These are phyloP conservation scores for Manis crassicaudata DNA, from an alignment of 2,797 vertebrate genomes.

Conservation along the genomic window DNA sequence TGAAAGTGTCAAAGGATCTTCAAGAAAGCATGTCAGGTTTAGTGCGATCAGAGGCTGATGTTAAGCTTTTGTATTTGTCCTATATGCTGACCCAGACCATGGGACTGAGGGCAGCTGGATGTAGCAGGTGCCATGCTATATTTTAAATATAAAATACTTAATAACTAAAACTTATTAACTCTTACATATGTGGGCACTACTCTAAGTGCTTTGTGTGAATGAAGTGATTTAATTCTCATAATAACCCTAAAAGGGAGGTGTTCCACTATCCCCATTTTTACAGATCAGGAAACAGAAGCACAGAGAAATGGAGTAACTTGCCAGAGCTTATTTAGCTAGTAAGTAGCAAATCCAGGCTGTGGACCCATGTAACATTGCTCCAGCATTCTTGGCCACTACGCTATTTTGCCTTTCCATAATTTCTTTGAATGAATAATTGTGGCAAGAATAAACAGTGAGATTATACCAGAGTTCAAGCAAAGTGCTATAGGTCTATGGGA, in stretches of 20 bases:
- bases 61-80: conserved; percentile 24
- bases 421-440: not conserved
- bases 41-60: not conserved
- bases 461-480: conserved; percentile 1
- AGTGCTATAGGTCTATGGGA: not conserved
- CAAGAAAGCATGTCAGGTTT: not conserved
- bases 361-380: not conserved
- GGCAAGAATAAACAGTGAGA: not conserved
- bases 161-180: not conserved
- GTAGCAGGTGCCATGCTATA: not conserved
- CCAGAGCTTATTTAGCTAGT: not conserved
- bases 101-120: not conserved
- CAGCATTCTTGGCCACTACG: not conserved
- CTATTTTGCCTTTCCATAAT: not conserved
- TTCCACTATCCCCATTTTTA: not conserved
- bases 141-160: conserved; percentile 20
- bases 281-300: not conserved
- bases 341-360: not conserved
- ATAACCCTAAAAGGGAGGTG: not conserved
- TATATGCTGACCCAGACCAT: not conserved
- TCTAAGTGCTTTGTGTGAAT: conserved; percentile 5
- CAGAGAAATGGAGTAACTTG: not conserved
- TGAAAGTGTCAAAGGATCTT: conserved; percentile 3
- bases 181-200: not conserved
- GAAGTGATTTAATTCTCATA: conserved; percentile 18